Evolutionary conservation across 2,888 invertebrate species (phyloP).

Genomic region (Idaea aversata): DNA sequence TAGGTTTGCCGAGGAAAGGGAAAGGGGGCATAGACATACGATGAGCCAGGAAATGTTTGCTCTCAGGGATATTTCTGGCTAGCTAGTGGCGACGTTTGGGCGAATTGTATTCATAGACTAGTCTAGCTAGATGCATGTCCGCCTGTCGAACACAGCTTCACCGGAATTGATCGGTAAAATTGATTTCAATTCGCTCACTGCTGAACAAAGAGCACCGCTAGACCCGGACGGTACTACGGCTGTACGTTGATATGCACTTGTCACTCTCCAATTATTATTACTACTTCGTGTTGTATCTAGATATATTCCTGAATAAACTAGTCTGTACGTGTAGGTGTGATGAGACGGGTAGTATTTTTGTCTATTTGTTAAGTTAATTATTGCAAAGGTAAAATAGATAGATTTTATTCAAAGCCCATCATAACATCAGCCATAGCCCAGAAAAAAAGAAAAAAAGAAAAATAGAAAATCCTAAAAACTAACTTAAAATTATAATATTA

Average conservation of each 20-base stretch:
- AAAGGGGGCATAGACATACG: conserved; percentile 8
- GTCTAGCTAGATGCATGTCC: conserved; percentile 41
- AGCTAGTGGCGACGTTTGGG: conserved; percentile 35
- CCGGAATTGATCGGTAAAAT: conserved; percentile 60
- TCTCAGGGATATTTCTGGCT: conserved; percentile 35
- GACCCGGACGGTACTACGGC: conserved; percentile 21
- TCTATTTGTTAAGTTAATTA: no score
- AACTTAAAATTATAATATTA: no score
- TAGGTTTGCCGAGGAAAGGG: conserved; percentile 36
- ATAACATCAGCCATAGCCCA: no score
- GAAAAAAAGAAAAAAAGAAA: no score
- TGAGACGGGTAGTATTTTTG: not conserved
- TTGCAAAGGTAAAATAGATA: no score
- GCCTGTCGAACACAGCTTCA: conserved; percentile 39
- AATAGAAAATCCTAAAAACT: no score
- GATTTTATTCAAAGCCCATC: no score
- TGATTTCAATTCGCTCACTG: conserved; percentile 54
- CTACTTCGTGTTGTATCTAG: not conserved
- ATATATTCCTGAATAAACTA: not conserved
- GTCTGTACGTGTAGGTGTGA: not conserved
- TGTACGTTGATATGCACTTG: conserved; percentile 12
- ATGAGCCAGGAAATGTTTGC: not conserved
- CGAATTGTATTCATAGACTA: conserved; percentile 57
- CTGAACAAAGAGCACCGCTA: conserved; percentile 40
- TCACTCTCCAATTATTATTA: conserved; percentile 1